Conservation (phyloP, 2,113 vertebrate species). For the Azemiops feae region DNA sequence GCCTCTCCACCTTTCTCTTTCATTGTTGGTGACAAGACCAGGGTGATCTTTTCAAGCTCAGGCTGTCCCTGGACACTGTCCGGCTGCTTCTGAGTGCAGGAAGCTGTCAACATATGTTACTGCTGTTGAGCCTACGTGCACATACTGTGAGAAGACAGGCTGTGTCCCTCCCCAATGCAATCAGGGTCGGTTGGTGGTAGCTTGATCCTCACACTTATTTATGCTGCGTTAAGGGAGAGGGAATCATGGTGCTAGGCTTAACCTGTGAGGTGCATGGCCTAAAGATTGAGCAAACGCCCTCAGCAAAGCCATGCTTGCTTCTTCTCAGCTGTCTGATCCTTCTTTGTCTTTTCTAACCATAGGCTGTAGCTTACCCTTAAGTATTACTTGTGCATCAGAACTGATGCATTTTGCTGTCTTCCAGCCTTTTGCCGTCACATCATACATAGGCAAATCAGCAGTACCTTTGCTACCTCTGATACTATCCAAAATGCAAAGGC, state of each 20-base stretch:
- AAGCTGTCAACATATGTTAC: not conserved
- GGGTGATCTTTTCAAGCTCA: not conserved
- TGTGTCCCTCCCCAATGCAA: rapidly evolving
- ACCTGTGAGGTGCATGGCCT: not conserved
- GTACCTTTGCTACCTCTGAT: not conserved
- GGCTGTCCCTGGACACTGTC: not conserved
- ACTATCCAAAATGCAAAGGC: not conserved
- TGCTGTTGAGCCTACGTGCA: not conserved
- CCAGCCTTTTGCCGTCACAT: not conserved
- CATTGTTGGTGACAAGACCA: not conserved
- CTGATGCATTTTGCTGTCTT: not conserved
- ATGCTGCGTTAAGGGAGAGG: not conserved
- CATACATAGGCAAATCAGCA: not conserved
- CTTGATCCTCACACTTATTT: not conserved
- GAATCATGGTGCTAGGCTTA: not conserved
- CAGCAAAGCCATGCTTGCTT: not conserved
- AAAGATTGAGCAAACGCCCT: not conserved
- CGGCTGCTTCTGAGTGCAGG: not conserved
- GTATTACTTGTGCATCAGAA: not conserved
- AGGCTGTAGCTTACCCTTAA: not conserved
- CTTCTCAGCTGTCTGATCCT: not conserved
- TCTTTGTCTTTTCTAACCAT: not conserved
- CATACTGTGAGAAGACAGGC: not conserved
- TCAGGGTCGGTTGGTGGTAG: rapidly evolving
- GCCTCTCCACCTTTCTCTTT: not conserved